These are phyloP conservation scores for Lytechinus pictus DNA, from an alignment of 35 echinoderm and acorn worm species.

Conservation along the genomic window DNA sequence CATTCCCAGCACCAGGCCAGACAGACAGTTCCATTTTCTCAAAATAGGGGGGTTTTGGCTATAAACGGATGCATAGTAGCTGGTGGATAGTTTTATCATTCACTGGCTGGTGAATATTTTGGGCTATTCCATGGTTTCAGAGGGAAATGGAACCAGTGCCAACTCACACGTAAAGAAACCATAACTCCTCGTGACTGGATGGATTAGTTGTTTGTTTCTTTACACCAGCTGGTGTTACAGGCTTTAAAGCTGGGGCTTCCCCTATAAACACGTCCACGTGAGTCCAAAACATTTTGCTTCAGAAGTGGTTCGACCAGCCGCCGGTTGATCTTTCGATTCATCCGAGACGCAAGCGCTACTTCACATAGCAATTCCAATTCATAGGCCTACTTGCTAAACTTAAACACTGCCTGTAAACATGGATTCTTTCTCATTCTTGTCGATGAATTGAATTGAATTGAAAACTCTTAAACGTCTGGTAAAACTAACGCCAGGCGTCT, in stretches of 20 bases:
- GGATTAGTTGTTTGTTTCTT: not conserved
- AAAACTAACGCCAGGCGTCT: not conserved
- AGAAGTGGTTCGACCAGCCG: not conserved
- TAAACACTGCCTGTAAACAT: not conserved
- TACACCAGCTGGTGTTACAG: not conserved
- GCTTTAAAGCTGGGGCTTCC: constrained; percentile 34
- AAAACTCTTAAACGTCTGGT: not conserved
- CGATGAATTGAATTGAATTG: not conserved
- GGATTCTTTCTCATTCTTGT: not conserved
- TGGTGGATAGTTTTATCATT: constrained; percentile 24
- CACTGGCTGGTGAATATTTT: not conserved
- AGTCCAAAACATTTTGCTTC: not conserved
- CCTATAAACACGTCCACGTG: constrained; percentile 29
- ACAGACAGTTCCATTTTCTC: constrained; percentile 60
- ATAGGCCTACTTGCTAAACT: not conserved
- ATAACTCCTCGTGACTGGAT: not conserved
- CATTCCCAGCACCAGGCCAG: constrained; percentile 52
- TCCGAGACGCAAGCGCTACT: not conserved
- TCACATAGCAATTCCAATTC: not conserved
- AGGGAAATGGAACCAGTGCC: not conserved
- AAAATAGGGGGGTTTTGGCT: constrained; percentile 45
- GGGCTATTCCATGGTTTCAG: not conserved
- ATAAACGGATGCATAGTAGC: not conserved
- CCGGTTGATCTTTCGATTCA: not conserved
- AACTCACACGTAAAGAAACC: not conserved